Base-by-base conservation (phyloP, 1,140 invertebrate genomes). In the Ditylenchus dipsaci region DNA sequence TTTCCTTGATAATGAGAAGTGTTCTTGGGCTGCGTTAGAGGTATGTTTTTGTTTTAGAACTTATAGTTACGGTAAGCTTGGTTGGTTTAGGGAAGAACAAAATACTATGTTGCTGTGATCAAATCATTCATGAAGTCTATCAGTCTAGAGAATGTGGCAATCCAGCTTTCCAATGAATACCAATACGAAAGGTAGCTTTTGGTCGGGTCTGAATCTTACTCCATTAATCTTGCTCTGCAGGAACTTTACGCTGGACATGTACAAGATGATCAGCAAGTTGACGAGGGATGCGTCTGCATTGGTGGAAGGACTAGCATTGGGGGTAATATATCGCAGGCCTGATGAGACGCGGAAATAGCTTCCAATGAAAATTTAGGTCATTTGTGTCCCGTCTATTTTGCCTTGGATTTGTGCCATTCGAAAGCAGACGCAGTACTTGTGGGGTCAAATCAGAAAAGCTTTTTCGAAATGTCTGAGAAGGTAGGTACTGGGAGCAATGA, bases 1-100 rank as follows among this genome's bases (percentile, higher is more conserved):
- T 33, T 99, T 95, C 85, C 86, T 99, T 66, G 96, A 99, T 84
- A 98, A 98, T 84, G 95, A 96, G 91, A 99, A 99, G 86, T 94
- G 95, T 8, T 93, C 95, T 0, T 99, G 95, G 95, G 89, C 93
- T 45, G 85, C 97, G 15, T 84, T 97, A n/a, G 86, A 89, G 49
- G 85, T 64, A 47, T n/a, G 13, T 43, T 26, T 66, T 66, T 58
- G 21, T 38, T 60, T 61, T n/a, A n/a, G n/a, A n/a, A n/a, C n/a
- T n/a, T n/a, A n/a, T n/a, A n/a, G n/a, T n/a, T n/a, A n/a, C n/a
- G n/a, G n/a, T n/a, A n/a, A n/a, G n/a, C n/a, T n/a, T n/a, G n/a
- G n/a, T n/a, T n/a, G n/a, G n/a, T n/a, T n/a, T n/a, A 71, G 71
- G 61, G 90, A 8, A 86, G 96, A 77, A 90, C 90, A 21, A 85